Base-by-base conservation (phyloP, 1,140 invertebrate genomes). In the Glossosoma conforme region DNA sequence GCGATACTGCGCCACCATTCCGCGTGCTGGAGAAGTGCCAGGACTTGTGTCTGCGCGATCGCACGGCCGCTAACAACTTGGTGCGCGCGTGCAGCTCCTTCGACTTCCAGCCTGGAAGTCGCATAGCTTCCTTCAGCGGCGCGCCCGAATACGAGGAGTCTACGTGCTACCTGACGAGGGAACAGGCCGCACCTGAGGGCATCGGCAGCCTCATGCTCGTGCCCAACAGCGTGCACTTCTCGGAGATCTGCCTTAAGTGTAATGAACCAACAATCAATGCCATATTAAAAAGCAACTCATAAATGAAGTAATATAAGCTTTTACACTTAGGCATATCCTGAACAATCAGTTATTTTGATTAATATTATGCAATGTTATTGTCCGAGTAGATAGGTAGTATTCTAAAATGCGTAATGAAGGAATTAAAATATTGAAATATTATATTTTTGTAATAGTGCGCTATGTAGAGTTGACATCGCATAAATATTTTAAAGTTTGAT, bases 171-270 rank as follows among this genome's bases (percentile, higher is more conserved):
- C 65, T 93, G 44, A 91, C 89, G 5, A 76, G 85, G 8, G 89
- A 93, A 65, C 87, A 89, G 62, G 86, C 60, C 0, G 81, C 83
- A 36, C 89, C 89, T 1, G 89, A 93, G 69, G 90, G 90, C 13
- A 87, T 89, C 20, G 89, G 89, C 14, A 87, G 83, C 52, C 75
- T 93, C 1, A 88, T 92, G 76, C 77, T 89, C 41, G 85, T 90
- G 3, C 87, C 87, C 2, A 88, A 91, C 58, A 87, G 87, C 63
- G 83, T 91, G 4, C 89, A 93, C 65, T 93, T 92, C 61, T 88
- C 87, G 13, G 89, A 93, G 80, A 84, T 93, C 21, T 94, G 91
- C 65, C 76, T 93, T 13, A 83, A 86, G 22, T 91, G 91, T 93
- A 72, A 84, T n/a, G n/a, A n/a, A n/a, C n/a, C n/a, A n/a, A n/a